Conservation (phyloP, 37 sponge, comb jelly and placozoan species). For the Chondrilla cf. caribensis region DNA sequence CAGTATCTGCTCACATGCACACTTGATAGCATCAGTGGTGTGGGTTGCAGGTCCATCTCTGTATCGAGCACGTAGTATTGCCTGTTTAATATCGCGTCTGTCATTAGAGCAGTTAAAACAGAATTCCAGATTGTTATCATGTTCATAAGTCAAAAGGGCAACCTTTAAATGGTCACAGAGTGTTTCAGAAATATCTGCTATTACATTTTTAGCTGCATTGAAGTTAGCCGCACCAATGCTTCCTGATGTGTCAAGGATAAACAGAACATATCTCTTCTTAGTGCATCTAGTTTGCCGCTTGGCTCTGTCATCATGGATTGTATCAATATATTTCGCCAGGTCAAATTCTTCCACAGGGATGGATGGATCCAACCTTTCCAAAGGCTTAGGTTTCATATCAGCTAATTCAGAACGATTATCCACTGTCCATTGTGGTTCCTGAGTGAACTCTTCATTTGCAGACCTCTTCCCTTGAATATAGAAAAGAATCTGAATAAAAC, state of each 20-base stretch:
- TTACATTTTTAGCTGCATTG: background rate
- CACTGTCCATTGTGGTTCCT: too few relatives aligned
- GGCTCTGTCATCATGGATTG: background rate
- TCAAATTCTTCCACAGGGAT: background rate
- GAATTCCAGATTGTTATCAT: constrained; percentile 25
- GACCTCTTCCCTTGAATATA: too few relatives aligned
- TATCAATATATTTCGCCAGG: background rate
- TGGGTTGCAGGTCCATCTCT: background rate
- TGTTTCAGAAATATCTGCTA: background rate
- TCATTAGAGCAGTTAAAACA: constrained; percentile 30
- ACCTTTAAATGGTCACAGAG: constrained; percentile 8
- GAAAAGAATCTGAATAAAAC: too few relatives aligned
- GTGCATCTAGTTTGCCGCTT: background rate
- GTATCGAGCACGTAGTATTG: background rate
- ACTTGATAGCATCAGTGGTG: constrained; percentile 31
- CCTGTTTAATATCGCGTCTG: background rate
- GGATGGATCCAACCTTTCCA: too few relatives aligned
- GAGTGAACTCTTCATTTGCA: too few relatives aligned
- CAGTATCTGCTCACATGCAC: constrained; percentile 25
- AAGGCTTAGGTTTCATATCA: too few relatives aligned
- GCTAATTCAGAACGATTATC: too few relatives aligned
- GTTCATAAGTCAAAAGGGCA: constrained; percentile 26
- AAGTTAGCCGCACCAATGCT: background rate
- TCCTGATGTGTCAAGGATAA: constrained; percentile 7
- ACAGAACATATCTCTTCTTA: background rate